Conservation (phyloP, 2,113 vertebrate genomes). For the Sturnira hondurensis region DNA sequence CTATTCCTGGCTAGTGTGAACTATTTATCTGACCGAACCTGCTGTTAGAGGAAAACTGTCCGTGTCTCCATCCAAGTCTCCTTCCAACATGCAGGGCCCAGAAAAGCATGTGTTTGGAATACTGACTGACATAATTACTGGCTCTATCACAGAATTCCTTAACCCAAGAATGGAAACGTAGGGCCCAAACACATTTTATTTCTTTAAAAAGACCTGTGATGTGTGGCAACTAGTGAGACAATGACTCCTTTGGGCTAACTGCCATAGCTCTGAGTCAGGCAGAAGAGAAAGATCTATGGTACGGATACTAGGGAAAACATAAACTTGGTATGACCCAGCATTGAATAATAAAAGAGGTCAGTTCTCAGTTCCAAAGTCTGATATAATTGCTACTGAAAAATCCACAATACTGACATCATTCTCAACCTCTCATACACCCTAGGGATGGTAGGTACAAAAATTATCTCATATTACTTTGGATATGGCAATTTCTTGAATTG, state of each 20-base stretch:
- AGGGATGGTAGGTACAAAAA: background rate
- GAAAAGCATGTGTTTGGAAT: background rate
- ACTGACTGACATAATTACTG: background rate
- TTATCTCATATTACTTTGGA: background rate
- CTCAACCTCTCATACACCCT: background rate
- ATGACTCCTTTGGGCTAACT: background rate
- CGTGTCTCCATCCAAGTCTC: background rate
- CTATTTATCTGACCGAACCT: background rate
- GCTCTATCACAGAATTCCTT: background rate
- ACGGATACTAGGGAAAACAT: background rate
- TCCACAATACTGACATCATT: background rate
- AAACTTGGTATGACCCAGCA: background rate
- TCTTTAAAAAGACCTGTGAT: slow-evolving; percentile 17
- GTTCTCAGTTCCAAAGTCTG: background rate
- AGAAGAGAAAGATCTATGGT: background rate
- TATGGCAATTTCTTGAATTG: background rate
- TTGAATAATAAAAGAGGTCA: background rate
- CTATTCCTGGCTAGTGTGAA: background rate
- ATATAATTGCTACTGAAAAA: background rate
- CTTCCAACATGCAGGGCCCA: background rate
- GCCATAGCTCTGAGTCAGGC: background rate
- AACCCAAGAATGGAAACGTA: background rate
- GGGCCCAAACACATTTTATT: background rate
- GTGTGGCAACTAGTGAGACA: background rate
- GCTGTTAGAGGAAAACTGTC: background rate